phyloP scores from a whole-genome alignment of 2,888 invertebrate genomes.

The Eumacrocentrus americanus region DNA sequence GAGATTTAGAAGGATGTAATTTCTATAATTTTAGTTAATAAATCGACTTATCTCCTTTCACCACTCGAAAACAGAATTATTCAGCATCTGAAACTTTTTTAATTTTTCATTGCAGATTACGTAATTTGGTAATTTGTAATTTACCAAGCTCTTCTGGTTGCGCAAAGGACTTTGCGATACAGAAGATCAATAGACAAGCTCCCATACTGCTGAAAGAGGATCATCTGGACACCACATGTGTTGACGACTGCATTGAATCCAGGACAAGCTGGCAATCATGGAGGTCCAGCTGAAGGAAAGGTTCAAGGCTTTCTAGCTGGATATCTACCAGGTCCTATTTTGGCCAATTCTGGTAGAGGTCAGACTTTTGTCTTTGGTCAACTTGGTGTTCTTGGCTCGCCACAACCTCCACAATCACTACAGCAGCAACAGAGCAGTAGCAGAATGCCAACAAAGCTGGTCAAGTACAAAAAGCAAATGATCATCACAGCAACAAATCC shows the following conservation, averaged over 20 bases:
- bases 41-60: too few relatives aligned
- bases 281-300: slow-evolving; percentile 52
- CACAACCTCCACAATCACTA: slow-evolving; percentile 54
- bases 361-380: slow-evolving; percentile 81
- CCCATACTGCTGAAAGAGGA: too few relatives aligned
- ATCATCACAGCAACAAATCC: slow-evolving; percentile 59
- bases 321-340: slow-evolving; percentile 79
- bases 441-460: slow-evolving; percentile 54
- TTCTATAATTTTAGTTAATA: too few relatives aligned
- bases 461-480: slow-evolving; percentile 56
- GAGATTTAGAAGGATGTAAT: too few relatives aligned
- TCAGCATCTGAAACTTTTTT: too few relatives aligned
- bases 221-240: slow-evolving; percentile 84
- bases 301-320: slow-evolving; percentile 69
- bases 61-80: too few relatives aligned
- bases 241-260: slow-evolving; percentile 68
- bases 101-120: too few relatives aligned
- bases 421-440: slow-evolving; percentile 55
- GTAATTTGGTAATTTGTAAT: too few relatives aligned
- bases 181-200: too few relatives aligned
- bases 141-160: too few relatives aligned
- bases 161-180: too few relatives aligned
- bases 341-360: slow-evolving; percentile 66
- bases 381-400: slow-evolving; percentile 73
- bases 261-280: slow-evolving; percentile 55